Evolutionary conservation across 2,797 vertebrate genomes (phyloP).

Genomic region (Oreonectes daqikongensis): DNA sequence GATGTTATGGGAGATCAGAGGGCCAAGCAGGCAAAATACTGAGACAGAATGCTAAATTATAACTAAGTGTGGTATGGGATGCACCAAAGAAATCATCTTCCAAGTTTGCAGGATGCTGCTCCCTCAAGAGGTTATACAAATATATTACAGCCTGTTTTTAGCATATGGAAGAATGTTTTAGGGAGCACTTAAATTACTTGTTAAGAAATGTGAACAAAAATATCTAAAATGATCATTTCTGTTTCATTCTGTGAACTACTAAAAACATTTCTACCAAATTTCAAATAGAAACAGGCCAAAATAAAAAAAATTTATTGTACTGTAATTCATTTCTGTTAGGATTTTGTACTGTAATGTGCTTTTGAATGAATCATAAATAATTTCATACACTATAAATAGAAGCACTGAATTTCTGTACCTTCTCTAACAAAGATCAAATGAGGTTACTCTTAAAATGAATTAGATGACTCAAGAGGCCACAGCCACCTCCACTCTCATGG

Average conservation of each 20-base stretch:
- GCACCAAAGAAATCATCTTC: not conserved
- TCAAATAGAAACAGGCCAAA: too few species aligned
- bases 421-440: not conserved
- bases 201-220: too few species aligned
- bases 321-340: too few species aligned
- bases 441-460: not conserved
- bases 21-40: not conserved
- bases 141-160: not conserved
- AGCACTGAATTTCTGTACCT: not conserved
- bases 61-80: not conserved
- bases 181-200: too few species aligned
- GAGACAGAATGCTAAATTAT: not conserved
- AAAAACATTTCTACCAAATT: too few species aligned
- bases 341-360: not conserved
- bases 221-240: too few species aligned
- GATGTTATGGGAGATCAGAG: conserved; percentile 2
- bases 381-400: not conserved
- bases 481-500: conserved; percentile 71
- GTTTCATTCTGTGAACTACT: too few species aligned
- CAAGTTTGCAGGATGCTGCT: not conserved
- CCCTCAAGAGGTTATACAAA: not conserved
- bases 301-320: too few species aligned
- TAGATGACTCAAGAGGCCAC: not conserved
- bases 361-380: not conserved
- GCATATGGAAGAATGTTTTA: not conserved